Evolutionary conservation across 2,888 invertebrate genomes (phyloP).

Genomic region (Philhelius pedissequus): DNA sequence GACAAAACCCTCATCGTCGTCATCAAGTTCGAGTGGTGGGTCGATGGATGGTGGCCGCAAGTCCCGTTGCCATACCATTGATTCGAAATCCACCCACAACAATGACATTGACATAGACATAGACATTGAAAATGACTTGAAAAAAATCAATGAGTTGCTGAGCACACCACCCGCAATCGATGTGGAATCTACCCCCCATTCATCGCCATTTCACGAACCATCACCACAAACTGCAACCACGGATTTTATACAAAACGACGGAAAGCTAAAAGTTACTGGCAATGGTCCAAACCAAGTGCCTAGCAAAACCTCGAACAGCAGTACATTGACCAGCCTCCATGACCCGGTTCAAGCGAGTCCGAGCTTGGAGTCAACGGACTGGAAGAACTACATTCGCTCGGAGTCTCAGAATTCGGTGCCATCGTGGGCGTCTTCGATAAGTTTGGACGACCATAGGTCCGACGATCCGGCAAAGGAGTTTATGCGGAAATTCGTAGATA

Average conservation of each 20-base stretch:
- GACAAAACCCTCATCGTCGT: slow-evolving; percentile 70
- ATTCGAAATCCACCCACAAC: slow-evolving; percentile 74
- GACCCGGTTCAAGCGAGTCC: slow-evolving; percentile 81
- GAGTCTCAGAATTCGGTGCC: slow-evolving; percentile 83
- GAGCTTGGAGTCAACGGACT: slow-evolving; percentile 81
- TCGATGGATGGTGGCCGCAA: slow-evolving; percentile 72
- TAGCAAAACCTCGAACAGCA: slow-evolving; percentile 79
- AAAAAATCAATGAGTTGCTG: slow-evolving; percentile 73
- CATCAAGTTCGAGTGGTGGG: slow-evolving; percentile 71
- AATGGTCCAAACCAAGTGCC: slow-evolving; percentile 69
- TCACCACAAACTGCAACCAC: slow-evolving; percentile 70
- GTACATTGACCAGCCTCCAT: slow-evolving; percentile 81
- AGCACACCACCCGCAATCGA: slow-evolving; percentile 75
- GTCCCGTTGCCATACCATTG: slow-evolving; percentile 76
- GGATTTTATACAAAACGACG: slow-evolving; percentile 69
- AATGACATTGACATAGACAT: slow-evolving; percentile 77
- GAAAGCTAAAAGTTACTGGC: slow-evolving; percentile 45
- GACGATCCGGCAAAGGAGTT: slow-evolving; percentile 83
- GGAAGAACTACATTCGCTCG: slow-evolving; percentile 78
- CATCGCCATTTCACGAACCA: not conserved
- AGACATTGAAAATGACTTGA: slow-evolving; percentile 75
- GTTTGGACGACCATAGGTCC: slow-evolving; percentile 81
- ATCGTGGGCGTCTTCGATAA: slow-evolving; percentile 83
- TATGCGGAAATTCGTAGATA: slow-evolving; percentile 84
- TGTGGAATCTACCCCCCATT: slow-evolving; percentile 70